Evolutionary conservation across 37 sponge, comb jelly and placozoan genomes (phyloP).

Genomic region (Aplysina aerophoba): DNA sequence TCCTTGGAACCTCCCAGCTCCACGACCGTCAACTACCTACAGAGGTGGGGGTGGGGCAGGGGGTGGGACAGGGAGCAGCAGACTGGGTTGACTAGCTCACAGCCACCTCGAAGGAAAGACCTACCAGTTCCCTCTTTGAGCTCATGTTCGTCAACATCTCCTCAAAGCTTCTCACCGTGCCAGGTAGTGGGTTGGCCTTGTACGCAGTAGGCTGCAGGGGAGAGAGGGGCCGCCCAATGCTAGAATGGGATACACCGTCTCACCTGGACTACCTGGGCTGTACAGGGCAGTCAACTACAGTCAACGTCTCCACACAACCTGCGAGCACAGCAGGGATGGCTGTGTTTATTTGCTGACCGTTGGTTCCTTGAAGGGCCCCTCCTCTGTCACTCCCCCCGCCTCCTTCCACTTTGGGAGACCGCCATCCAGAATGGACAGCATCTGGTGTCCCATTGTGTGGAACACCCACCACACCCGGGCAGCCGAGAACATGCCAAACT

Average conservation of each 20-base stretch:
- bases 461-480: conserved; percentile 76
- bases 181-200: conserved; percentile 43
- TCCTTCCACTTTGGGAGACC: conserved; percentile 78
- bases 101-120: neutral
- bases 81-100: neutral
- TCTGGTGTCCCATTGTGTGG: conserved; percentile 72
- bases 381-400: conserved; percentile 44
- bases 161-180: conserved; percentile 28
- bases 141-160: conserved; percentile 24
- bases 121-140: conserved; percentile 48
- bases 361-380: conserved; percentile 28
- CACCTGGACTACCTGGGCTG: too few species aligned
- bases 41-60: too few species aligned
- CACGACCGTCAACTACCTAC: conserved; percentile 79
- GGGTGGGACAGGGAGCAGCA: too few species aligned
- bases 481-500: conserved; percentile 74
- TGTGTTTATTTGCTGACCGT: neutral
- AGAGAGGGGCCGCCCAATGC: neutral
- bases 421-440: conserved; percentile 78
- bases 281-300: too few species aligned
- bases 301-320: too few species aligned
- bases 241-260: neutral
- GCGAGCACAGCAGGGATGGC: too few species aligned
- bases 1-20: conserved; percentile 71
- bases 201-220: conserved; percentile 18